Base-by-base conservation (phyloP, 2,888 invertebrate species). In the Apodemia zela region DNA sequence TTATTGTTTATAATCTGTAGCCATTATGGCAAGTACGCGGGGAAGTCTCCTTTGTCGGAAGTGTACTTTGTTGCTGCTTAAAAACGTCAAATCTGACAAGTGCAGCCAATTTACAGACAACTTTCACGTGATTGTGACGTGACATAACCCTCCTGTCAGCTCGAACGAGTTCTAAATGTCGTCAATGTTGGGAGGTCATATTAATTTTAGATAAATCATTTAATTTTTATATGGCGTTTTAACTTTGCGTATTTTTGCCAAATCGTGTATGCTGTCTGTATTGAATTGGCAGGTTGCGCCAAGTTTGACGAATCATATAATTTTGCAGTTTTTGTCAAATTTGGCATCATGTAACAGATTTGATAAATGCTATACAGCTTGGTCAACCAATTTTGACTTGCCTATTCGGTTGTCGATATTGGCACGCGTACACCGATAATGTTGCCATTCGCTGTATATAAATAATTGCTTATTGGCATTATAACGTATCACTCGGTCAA, bases 1-100 rank as follows among this genome's bases (percentile, higher is more conserved):
- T 72, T 74, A 54, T 72, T 73, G 73, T 76, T 77, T 69, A 66
- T 73, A 75, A 73, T 75, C 69, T 70, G 69, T 78, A 75, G 76
- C 73, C 67, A 63, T 66, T 63, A 66, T 65, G 70, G 67, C 60
- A 64, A 64, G 66, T 66, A 69, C 67, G 45, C 47, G 42, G 7
- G 21, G 13, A 60, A 25, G 57, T 57, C 29, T 15, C 8, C 8
- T 47, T 17, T 64, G 68, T 64, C 64, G 62, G 29, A n/a, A n/a
- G n/a, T n/a, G n/a, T n/a, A n/a, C n/a, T n/a, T n/a, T n/a, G n/a
- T n/a, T n/a, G 47, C 3, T 47, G 47, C 47, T 45, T 69, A 61
- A 66, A 63, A 65, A 64, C 11, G 67, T 67, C 67, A 67, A 35
- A 45, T 45, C 38, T 38, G 45, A 45, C 11, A n/a, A n/a, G 2